Conservation (phyloP, 2,888 invertebrate species). For the Lochmaea crataegi region DNA sequence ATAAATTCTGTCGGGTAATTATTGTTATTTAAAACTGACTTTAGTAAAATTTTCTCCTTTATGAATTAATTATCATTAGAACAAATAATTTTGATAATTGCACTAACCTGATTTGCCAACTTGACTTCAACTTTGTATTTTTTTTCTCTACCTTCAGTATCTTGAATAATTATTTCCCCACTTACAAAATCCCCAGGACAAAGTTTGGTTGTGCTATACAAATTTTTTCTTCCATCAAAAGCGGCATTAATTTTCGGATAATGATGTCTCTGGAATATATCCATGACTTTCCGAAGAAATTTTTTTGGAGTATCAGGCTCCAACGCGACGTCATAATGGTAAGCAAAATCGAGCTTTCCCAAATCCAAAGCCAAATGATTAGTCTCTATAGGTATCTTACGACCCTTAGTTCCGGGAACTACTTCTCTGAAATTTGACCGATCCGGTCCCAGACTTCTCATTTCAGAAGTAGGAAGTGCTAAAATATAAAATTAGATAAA, state of each 20-base stretch:
- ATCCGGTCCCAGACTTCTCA: slow-evolving; percentile 21
- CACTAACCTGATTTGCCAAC: slow-evolving; percentile 37
- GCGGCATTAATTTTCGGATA: slow-evolving; percentile 70
- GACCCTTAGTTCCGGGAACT: slow-evolving; percentile 63
- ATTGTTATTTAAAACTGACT: too few species aligned
- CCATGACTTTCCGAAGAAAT: slow-evolving; percentile 66
- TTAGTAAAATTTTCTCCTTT: too few species aligned
- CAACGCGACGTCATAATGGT: slow-evolving; percentile 87
- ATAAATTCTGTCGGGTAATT: too few species aligned
- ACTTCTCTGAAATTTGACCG: slow-evolving; percentile 20
- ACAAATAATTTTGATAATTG: background rate
- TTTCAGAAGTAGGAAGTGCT: slow-evolving; percentile 17
- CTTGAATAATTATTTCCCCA: slow-evolving; percentile 31
- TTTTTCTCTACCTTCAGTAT: slow-evolving; percentile 44
- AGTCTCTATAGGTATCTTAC: slow-evolving; percentile 62
- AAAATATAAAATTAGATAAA: slow-evolving; percentile 1
- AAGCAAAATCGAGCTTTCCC: slow-evolving; percentile 60
- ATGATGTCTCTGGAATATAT: slow-evolving; percentile 53
- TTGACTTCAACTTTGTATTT: slow-evolving; percentile 45
- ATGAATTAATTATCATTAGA: too few species aligned
- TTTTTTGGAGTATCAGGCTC: slow-evolving; percentile 78
- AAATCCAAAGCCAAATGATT: slow-evolving; percentile 71
- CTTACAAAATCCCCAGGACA: slow-evolving; percentile 59
- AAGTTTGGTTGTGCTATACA: slow-evolving; percentile 68
- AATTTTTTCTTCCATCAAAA: slow-evolving; percentile 80